Evolutionary conservation across 37 sponge, comb jelly and placozoan species (phyloP).

Genomic region (Ianthella basta): DNA sequence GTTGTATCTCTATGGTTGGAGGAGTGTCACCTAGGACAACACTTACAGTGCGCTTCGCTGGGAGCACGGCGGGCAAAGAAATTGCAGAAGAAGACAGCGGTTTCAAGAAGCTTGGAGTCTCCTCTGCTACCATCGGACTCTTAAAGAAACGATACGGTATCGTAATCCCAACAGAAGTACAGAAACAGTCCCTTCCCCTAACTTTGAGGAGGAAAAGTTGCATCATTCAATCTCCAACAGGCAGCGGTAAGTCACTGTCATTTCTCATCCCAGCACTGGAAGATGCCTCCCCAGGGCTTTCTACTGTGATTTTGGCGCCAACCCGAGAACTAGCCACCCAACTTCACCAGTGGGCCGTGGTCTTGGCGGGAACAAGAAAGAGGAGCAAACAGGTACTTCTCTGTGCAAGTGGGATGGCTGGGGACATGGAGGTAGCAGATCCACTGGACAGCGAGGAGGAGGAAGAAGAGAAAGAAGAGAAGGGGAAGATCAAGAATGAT

Average conservation of each 20-base stretch:
- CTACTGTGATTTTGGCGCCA: slow-evolving; percentile 53
- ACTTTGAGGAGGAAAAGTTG: slow-evolving; percentile 24
- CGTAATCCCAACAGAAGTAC: slow-evolving; percentile 46
- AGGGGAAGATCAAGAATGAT: too few relatives aligned
- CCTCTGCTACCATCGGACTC: background rate
- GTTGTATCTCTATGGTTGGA: too few relatives aligned
- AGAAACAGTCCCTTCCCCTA: slow-evolving; percentile 43
- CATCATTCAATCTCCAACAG: slow-evolving; percentile 70
- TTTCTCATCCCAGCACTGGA: slow-evolving; percentile 76
- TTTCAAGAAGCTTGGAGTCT: slow-evolving; percentile 50
- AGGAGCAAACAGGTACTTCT: slow-evolving; percentile 15
- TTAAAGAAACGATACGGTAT: slow-evolving; percentile 39
- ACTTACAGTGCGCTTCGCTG: too few relatives aligned
- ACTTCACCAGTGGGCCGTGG: slow-evolving; percentile 29
- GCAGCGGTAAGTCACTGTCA: slow-evolving; percentile 64
- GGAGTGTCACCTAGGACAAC: too few relatives aligned
- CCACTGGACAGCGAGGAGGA: slow-evolving; percentile 4
- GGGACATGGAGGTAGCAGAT: background rate
- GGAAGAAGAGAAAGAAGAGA: background rate
- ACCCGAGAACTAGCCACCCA: slow-evolving; percentile 68
- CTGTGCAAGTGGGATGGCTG: slow-evolving; percentile 1
- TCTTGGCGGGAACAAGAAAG: slow-evolving; percentile 19
- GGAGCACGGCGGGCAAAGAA: too few relatives aligned
- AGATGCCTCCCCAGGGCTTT: slow-evolving; percentile 36
- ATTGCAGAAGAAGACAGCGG: background rate